Percentiles rank a stretch among this genome's conserved stretches.
Conservation (phyloP, 2,888 invertebrate genomes). For the Nemurella pictetii region DNA sequence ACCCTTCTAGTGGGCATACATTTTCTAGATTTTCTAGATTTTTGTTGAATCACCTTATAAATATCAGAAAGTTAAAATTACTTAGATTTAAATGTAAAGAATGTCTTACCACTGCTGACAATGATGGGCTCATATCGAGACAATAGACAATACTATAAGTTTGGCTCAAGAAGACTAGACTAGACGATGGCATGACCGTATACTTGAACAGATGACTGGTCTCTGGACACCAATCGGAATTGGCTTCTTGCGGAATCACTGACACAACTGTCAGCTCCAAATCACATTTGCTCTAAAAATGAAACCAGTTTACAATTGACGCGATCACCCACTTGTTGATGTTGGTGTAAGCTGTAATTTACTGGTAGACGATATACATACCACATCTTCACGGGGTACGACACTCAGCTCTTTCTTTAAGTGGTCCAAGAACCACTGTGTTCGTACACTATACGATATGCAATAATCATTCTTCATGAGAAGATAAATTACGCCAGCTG, state of each 20-base stretch:
- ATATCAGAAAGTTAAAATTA: too few relatives aligned
- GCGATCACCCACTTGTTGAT: background rate
- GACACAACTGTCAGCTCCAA: slow-evolving; percentile 66
- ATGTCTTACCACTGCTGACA: slow-evolving; percentile 66
- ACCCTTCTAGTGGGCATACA: too few relatives aligned
- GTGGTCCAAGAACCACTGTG: slow-evolving; percentile 74
- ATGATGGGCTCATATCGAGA: slow-evolving; percentile 77
- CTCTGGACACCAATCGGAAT: slow-evolving; percentile 55
- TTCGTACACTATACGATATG: slow-evolving; percentile 71
- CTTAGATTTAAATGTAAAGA: too few relatives aligned
- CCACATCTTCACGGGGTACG: slow-evolving; percentile 50
- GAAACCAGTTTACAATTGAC: slow-evolving; percentile 16
- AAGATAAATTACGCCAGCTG: slow-evolving; percentile 66
- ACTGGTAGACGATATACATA: slow-evolving; percentile 41
- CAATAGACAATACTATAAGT: slow-evolving; percentile 74
- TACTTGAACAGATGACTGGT: slow-evolving; percentile 55
- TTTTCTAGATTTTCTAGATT: too few relatives aligned
- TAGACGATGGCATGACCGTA: slow-evolving; percentile 60
- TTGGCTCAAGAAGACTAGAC: slow-evolving; percentile 69
- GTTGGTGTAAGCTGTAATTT: background rate
- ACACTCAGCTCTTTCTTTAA: slow-evolving; percentile 62
- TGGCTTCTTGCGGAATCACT: slow-evolving; percentile 60
- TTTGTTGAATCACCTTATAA: slow-evolving; percentile 23
- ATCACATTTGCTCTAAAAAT: slow-evolving; percentile 49
- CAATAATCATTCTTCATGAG: slow-evolving; percentile 71